Percentiles rank a stretch among this genome's conserved stretches.
Evolutionary conservation across 2,113 vertebrate species (phyloP).

Genomic region (Sylvietta virens): DNA sequence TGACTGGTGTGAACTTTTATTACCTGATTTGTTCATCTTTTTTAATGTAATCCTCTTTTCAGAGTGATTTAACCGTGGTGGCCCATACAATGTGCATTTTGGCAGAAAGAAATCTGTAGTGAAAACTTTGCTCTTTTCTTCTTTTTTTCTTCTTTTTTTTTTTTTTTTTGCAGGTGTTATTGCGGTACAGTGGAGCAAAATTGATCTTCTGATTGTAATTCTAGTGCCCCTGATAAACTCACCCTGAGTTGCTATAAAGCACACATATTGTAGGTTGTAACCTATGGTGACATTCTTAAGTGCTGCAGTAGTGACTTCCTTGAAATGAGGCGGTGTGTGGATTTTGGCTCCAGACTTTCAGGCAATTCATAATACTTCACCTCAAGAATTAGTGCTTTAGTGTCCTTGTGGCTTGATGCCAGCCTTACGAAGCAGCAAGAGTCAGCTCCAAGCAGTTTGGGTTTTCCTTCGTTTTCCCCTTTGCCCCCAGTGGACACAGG

Average conservation of each 20-base stretch:
- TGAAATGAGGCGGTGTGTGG: neutral
- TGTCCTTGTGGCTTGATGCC: neutral
- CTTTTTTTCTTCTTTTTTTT: neutral
- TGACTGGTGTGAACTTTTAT: neutral
- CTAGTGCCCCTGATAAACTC: neutral
- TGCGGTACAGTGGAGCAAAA: neutral
- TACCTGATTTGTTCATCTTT: neutral
- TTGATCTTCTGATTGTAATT: neutral
- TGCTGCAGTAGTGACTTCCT: neutral
- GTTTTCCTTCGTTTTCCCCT: neutral
- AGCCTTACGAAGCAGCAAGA: neutral
- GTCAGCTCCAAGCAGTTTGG: neutral
- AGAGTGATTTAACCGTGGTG: neutral
- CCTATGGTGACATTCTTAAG: neutral
- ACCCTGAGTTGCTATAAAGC: neutral
- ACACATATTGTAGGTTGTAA: neutral
- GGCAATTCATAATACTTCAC: neutral
- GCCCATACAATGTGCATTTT: neutral
- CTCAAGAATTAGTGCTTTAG: neutral
- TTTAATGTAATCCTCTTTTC: neutral
- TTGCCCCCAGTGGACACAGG: rapidly evolving
- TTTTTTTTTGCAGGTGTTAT: neutral
- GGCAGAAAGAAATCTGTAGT: neutral
- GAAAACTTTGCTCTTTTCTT: neutral
- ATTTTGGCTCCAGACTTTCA: neutral